These are phyloP conservation scores for Platichthys flesus DNA, from an alignment of 2,113 vertebrate genomes.

Conservation along the genomic window DNA sequence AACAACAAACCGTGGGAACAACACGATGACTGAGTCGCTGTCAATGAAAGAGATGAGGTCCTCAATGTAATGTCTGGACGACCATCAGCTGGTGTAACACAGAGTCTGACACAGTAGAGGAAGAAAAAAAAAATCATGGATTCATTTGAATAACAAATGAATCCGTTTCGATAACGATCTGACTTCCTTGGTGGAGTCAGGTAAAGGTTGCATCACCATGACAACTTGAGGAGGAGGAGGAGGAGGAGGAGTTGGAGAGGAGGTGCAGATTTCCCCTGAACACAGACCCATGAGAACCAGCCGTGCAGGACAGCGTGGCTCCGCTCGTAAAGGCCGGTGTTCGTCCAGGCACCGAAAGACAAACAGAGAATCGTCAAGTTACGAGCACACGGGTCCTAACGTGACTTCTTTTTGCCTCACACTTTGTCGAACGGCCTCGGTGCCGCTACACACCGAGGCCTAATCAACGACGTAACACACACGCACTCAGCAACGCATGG, in stretches of 20 bases:
- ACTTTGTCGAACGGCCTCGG: background rate
- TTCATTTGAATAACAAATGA: constrained; percentile 80
- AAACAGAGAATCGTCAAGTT: background rate
- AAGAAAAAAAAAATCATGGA: background rate
- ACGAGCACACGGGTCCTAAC: too few relatives aligned
- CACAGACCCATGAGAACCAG: constrained; percentile 4
- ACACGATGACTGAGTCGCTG: constrained; percentile 9
- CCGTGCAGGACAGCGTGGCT: background rate
- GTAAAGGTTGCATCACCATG: background rate
- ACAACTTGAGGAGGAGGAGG: background rate
- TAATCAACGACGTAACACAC: background rate
- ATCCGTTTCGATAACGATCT: constrained; percentile 74
- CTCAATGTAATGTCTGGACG: constrained; percentile 51
- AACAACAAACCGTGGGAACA: background rate
- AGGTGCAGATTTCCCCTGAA: background rate
- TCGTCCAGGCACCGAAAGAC: background rate
- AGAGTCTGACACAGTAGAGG: constrained; percentile 16
- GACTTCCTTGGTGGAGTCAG: constrained; percentile 35
- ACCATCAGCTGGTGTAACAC: constrained; percentile 41
- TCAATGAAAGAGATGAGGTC: constrained; percentile 54
- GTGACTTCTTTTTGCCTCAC: background rate
- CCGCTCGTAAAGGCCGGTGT: background rate
- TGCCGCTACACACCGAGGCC: background rate
- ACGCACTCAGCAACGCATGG: constrained; percentile 61
- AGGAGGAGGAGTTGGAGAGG: background rate